These are phyloP conservation scores for Aspidoscelis tigris DNA, from an alignment of 2,113 vertebrate species.

Conservation along the genomic window DNA sequence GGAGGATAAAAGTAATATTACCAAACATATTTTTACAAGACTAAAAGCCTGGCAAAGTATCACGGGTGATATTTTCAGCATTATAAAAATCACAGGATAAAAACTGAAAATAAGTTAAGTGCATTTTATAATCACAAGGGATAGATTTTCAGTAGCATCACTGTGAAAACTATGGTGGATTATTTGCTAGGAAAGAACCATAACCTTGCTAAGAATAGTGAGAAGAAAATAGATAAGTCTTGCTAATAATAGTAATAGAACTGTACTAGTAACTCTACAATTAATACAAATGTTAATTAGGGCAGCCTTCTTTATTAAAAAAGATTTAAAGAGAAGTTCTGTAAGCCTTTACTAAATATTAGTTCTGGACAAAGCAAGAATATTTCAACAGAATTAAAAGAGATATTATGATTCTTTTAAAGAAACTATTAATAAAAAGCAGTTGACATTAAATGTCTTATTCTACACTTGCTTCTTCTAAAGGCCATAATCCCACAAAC, in stretches of 20 bases:
- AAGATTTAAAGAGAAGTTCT: slow-evolving; percentile 68
- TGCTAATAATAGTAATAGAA: slow-evolving; percentile 74
- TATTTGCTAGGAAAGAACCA: slow-evolving; percentile 67
- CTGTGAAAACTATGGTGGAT: slow-evolving; percentile 60
- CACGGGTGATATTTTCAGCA: slow-evolving; percentile 35
- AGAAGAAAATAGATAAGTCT: slow-evolving; percentile 68
- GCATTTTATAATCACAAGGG: slow-evolving; percentile 66
- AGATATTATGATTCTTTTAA: slow-evolving; percentile 60
- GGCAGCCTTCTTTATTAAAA: slow-evolving; percentile 67
- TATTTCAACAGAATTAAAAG: slow-evolving; percentile 66
- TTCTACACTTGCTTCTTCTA: slow-evolving; percentile 26
- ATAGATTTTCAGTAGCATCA: slow-evolving; percentile 64
- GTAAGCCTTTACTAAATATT: slow-evolving; percentile 65
- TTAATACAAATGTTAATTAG: slow-evolving; percentile 74
- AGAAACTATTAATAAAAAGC: too few relatives aligned
- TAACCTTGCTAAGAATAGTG: slow-evolving; percentile 57
- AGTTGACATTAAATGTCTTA: slow-evolving; percentile 48
- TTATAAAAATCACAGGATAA: slow-evolving; percentile 45
- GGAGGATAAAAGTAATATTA: too few relatives aligned
- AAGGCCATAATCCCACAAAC: background rate
- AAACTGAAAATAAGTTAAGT: slow-evolving; percentile 66
- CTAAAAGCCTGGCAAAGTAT: slow-evolving; percentile 37
- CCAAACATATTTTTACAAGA: background rate
- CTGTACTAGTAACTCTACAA: slow-evolving; percentile 70
- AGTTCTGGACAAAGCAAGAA: slow-evolving; percentile 66